phyloP scores from a whole-genome alignment of 2,888 invertebrate species.

The Archips crataeganus region DNA sequence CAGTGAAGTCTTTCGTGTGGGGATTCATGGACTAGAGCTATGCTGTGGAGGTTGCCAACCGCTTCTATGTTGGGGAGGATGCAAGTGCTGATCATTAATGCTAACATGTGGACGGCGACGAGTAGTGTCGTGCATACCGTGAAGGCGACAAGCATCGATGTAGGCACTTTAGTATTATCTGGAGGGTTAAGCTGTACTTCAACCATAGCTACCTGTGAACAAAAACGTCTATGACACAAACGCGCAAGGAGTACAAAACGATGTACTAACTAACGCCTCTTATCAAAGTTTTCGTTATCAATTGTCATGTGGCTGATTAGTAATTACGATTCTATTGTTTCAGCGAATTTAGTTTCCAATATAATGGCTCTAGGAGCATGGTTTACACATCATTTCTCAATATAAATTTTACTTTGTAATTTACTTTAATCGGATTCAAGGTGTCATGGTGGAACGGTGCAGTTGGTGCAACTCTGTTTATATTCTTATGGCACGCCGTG shows the following conservation, averaged over 20 bases:
- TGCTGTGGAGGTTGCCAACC: constrained; percentile 95
- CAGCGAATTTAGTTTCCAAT: neutral
- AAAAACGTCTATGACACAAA: constrained; percentile 4
- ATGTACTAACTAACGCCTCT: constrained; percentile 8
- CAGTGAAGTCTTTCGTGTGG: constrained; percentile 95
- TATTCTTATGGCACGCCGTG: no score
- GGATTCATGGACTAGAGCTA: constrained; percentile 94
- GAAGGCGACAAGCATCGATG: constrained; percentile 94
- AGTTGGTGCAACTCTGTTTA: neutral
- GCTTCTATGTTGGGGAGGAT: constrained; percentile 99
- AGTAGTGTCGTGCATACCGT: constrained; percentile 97
- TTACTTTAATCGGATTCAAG: neutral
- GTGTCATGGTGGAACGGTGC: neutral
- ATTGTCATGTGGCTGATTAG: constrained; percentile 6
- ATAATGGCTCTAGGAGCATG: neutral
- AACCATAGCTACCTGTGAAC: constrained; percentile 95
- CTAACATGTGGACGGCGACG: constrained; percentile 98
- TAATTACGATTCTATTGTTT: constrained; percentile 31
- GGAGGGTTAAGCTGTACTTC: constrained; percentile 95
- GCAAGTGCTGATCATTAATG: constrained; percentile 99
- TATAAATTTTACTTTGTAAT: constrained; percentile 1
- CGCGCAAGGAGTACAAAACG: neutral
- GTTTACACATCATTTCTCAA: neutral
- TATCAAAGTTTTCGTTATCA: constrained; percentile 11
- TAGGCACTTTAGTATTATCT: constrained; percentile 88